Evolutionary conservation across 2,888 invertebrate species (phyloP), one percentile per base, ranked within the genome.

Genomic region (Halictus quadricinctus): DNA sequence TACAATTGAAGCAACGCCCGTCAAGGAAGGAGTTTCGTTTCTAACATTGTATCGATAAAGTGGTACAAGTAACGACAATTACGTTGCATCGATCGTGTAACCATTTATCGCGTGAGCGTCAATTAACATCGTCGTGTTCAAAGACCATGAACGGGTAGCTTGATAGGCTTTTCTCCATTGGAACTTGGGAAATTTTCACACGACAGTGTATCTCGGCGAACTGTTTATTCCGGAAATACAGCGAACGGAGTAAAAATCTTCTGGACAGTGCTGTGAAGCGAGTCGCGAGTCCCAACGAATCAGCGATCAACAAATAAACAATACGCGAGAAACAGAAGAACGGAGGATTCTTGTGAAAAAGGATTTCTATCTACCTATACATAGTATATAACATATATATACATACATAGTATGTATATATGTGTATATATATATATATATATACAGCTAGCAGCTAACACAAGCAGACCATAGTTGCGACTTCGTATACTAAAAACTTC

Each of bases 221-320:
- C 76, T 54, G 48, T 21, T 64, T 50, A 75, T 74, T n/a, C 64
- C 25, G 54, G 60, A 80, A 80, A 70, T 46, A 15, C 58, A 76
- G 5, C 43, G 25, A 48, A 43, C 25, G 48, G 12, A 43, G n/a
- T 21, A 76, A 60, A 72, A 25, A 58, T 54, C 29, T 36, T 43
- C 13, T 7, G 21, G 8, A 72, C 18, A 76, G 77, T 74, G 54
- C 73, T 77, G 60, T 70, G 82, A 86, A 86, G 78, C 66, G 15
- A 82, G 86, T 80, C 75, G 8, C 76, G 29, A 60, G 15, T 74
- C 58, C 13, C 48, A 29, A 72, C 79, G 82, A 85, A 72, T 73
- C 76, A 69, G 60, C 54, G 18, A 75, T 78, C 86, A 86, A 85
- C 83, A 86, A 80, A 86, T 78, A 86, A 86, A 86, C 83, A 86